Conservation (phyloP, 2,113 vertebrate species). For the Sisor rabdophorus region DNA sequence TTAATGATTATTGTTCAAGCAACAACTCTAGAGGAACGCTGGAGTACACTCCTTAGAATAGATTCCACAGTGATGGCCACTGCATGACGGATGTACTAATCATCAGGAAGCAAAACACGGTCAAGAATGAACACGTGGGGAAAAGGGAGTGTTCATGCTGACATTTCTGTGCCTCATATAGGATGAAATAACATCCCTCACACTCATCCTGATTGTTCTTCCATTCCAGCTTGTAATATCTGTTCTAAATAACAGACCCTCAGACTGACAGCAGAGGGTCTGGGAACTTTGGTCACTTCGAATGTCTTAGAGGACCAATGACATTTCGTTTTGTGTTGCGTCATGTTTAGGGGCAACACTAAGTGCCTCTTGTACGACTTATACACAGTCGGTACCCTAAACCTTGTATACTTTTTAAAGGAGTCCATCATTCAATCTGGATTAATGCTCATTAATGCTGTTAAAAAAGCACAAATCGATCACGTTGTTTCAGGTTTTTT, state of each 20-base stretch:
- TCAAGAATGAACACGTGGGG: conserved; percentile 28
- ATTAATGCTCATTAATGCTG: too few relatives aligned
- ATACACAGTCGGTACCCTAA: too few relatives aligned
- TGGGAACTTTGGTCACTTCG: too few relatives aligned
- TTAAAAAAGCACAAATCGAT: too few relatives aligned
- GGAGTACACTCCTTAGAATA: conserved; percentile 26
- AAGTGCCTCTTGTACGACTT: too few relatives aligned
- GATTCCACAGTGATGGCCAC: conserved; percentile 20
- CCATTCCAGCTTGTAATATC: neutral
- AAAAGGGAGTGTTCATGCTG: conserved; percentile 22
- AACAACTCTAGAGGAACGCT: conserved; percentile 6
- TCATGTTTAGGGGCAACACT: too few relatives aligned
- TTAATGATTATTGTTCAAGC: neutral
- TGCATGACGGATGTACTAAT: conserved; percentile 20
- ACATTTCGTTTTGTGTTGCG: too few relatives aligned
- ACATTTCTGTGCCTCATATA: conserved; percentile 21
- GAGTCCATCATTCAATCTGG: too few relatives aligned
- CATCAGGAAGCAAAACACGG: conserved; percentile 22
- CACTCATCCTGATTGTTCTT: neutral
- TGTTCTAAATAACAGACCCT: neutral
- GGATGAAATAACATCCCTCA: neutral
- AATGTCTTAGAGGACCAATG: too few relatives aligned
- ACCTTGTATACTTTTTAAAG: too few relatives aligned
- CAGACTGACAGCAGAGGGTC: too few relatives aligned
- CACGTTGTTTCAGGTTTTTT: too few relatives aligned